phyloP scores from a whole-genome alignment of 1,140 invertebrate genomes.

The Tetranychus cinnabarinus region DNA sequence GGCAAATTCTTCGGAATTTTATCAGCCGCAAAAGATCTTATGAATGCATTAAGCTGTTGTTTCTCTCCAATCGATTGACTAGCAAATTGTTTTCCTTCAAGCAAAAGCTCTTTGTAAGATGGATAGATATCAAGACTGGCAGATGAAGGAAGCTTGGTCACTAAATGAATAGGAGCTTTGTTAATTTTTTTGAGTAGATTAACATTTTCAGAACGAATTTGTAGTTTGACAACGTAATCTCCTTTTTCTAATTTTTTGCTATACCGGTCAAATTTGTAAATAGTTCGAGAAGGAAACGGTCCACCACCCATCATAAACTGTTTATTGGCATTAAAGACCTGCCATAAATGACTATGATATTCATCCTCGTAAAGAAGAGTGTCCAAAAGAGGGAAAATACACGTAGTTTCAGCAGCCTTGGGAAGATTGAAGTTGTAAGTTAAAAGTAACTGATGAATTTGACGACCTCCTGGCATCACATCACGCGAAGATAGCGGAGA shows the following conservation, averaged over 20 bases:
- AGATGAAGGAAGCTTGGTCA: conserved; percentile 49
- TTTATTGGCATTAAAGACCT: conserved; percentile 82
- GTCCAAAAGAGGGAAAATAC: conserved; percentile 50
- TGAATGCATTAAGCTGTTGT: no score
- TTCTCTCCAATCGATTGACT: neutral
- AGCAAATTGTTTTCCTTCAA: conserved; percentile 50
- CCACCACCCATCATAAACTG: conserved; percentile 56
- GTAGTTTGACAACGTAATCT: conserved; percentile 64
- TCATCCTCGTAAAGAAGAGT: conserved; percentile 77
- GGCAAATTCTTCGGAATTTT: no score
- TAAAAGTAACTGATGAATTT: conserved; percentile 68
- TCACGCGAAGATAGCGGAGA: conserved; percentile 44
- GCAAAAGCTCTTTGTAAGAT: conserved; percentile 26
- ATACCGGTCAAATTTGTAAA: conserved; percentile 27
- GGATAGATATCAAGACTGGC: conserved; percentile 52
- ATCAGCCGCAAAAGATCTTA: no score
- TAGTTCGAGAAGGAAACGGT: conserved; percentile 38
- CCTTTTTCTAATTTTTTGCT: conserved; percentile 72
- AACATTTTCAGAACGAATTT: conserved; percentile 56
- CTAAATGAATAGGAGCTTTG: conserved; percentile 37
- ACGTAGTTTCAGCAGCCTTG: conserved; percentile 56
- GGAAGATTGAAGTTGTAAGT: conserved; percentile 59
- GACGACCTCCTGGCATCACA: conserved; percentile 52
- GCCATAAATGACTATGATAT: conserved; percentile 86
- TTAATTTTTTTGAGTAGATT: no score